phyloP scores from a whole-genome alignment of 1,140 invertebrate species.

The Proctacanthus coquilletti region DNA sequence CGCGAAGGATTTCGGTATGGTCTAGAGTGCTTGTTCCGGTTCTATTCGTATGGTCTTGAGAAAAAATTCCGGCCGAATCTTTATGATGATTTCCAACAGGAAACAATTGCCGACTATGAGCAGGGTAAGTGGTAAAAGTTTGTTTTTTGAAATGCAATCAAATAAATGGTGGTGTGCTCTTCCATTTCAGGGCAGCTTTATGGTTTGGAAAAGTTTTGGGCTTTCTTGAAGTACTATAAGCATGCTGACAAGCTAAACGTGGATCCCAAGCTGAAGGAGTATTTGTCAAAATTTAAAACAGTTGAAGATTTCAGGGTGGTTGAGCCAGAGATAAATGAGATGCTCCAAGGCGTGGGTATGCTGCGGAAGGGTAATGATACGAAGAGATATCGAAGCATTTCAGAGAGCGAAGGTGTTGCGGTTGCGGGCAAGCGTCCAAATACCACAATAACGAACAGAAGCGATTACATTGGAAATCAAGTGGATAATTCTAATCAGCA shows the following conservation, averaged over 20 bases:
- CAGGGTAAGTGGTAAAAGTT: constrained; percentile 48
- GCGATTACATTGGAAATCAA: constrained; percentile 25
- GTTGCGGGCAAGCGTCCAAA: constrained; percentile 22
- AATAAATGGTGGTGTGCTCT: too few species aligned
- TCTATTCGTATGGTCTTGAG: constrained; percentile 95
- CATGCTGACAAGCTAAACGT: constrained; percentile 62
- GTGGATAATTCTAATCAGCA: constrained; percentile 13
- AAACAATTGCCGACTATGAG: constrained; percentile 85
- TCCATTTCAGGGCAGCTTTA: constrained; percentile 84
- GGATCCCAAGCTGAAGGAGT: constrained; percentile 59
- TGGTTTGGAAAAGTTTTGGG: constrained; percentile 98
- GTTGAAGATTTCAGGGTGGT: constrained; percentile 87
- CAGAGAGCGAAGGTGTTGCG: constrained; percentile 34
- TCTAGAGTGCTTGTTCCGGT: constrained; percentile 95
- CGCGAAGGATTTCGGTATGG: constrained; percentile 76
- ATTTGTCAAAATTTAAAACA: constrained; percentile 78
- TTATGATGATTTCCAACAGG: constrained; percentile 90
- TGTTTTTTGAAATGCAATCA: too few species aligned
- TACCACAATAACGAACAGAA: constrained; percentile 27
- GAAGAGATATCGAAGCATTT: constrained; percentile 41
- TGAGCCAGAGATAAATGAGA: constrained; percentile 45
- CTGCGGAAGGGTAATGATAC: constrained; percentile 31
- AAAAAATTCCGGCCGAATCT: constrained; percentile 83
- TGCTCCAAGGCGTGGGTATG: constrained; percentile 32
- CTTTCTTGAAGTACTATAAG: constrained; percentile 91